phyloP scores from a whole-genome alignment of 2,113 vertebrate genomes.

The Syngnathus floridae region DNA sequence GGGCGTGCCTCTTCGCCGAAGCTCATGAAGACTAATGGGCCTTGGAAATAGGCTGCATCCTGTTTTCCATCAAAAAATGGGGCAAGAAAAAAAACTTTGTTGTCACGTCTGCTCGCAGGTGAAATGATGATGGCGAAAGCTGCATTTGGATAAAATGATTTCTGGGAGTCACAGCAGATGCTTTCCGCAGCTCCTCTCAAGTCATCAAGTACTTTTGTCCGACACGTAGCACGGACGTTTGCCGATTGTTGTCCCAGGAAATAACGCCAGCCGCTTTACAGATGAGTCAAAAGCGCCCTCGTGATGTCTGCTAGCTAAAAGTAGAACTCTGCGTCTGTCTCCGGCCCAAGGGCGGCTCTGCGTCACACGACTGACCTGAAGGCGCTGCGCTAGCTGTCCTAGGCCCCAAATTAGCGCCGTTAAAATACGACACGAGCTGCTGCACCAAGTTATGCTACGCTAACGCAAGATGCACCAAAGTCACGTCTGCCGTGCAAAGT shows the following conservation, averaged over 20 bases:
- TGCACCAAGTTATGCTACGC: background rate
- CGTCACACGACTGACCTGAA: background rate
- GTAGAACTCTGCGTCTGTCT: background rate
- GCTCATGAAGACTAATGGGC: constrained; percentile 29
- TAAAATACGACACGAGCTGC: background rate
- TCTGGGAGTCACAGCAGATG: background rate
- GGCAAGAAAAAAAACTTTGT: background rate
- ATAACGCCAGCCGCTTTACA: background rate
- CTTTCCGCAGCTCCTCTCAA: too few relatives aligned
- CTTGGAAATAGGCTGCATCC: constrained; percentile 35
- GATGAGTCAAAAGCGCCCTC: too few relatives aligned
- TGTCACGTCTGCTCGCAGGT: background rate
- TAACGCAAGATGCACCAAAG: background rate
- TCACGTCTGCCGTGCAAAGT: too few relatives aligned
- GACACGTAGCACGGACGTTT: too few relatives aligned
- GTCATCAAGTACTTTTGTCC: background rate
- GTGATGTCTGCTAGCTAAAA: background rate
- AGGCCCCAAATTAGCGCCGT: constrained; percentile 8
- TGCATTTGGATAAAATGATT: background rate
- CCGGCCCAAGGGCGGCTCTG: background rate
- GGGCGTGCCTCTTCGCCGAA: constrained; percentile 5
- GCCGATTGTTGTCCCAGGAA: background rate
- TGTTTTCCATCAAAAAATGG: constrained; percentile 25
- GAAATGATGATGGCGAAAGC: background rate
- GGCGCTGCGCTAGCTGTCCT: background rate